phyloP scores from a whole-genome alignment of 2,797 vertebrate species.

The Chiroxiphia lanceolata region DNA sequence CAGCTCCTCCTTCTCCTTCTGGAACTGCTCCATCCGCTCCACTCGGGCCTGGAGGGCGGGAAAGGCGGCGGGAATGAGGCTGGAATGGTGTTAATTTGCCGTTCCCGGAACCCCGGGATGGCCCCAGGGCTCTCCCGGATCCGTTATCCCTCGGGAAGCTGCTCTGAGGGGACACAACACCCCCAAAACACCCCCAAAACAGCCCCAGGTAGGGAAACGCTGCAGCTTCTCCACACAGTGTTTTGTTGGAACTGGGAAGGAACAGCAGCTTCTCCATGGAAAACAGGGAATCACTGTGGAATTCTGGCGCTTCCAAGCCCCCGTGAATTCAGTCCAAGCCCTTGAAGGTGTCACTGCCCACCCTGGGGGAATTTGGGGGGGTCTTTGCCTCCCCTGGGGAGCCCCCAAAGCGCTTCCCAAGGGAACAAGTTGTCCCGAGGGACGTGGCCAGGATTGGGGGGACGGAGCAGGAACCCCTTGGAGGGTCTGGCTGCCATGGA shows the following conservation, averaged over 20 bases:
- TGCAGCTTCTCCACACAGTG: accelerated
- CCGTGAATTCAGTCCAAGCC: not conserved
- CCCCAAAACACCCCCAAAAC: not conserved
- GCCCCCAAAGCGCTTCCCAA: not conserved
- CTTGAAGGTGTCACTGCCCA: no score
- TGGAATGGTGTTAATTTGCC: no score
- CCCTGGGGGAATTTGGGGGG: not conserved
- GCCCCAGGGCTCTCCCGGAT: accelerated
- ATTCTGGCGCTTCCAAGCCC: not conserved
- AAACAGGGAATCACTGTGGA: accelerated
- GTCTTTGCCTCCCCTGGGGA: not conserved
- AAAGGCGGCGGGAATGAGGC: accelerated
- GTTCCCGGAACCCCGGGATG: accelerated
- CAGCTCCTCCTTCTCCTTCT: conserved; percentile 86
- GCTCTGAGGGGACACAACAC: not conserved
- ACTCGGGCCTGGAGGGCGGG: conserved; percentile 66
- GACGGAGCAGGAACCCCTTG: not conserved
- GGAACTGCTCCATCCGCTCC: conserved; percentile 86
- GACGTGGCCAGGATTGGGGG: accelerated
- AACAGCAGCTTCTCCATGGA: accelerated
- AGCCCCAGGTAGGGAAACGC: not conserved
- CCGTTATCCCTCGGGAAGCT: not conserved
- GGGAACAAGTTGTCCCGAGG: not conserved
- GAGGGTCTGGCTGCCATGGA: not conserved
- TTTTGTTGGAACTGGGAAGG: not conserved